These are phyloP conservation scores for Nylanderia fulva DNA, from an alignment of 1,140 invertebrate species.

Conservation along the genomic window DNA sequence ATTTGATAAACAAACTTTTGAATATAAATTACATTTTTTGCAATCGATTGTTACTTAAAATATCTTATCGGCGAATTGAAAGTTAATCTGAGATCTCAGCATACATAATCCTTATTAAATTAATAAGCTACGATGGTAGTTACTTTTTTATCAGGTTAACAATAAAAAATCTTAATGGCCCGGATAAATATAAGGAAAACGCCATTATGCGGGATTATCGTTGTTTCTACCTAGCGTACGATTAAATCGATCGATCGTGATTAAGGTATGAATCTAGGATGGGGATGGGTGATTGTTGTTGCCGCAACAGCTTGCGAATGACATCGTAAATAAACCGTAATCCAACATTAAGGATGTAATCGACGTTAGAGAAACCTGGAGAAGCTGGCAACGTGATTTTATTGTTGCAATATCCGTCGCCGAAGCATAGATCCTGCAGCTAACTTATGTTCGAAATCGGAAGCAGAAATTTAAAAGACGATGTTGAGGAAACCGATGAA, in stretches of 20 bases:
- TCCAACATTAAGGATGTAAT: slow-evolving; percentile 52
- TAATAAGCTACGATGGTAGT: neutral
- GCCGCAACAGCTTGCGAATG: slow-evolving; percentile 50
- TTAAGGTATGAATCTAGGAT: slow-evolving; percentile 1
- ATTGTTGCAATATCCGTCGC: slow-evolving; percentile 38
- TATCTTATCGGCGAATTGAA: neutral
- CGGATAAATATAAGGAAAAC: neutral
- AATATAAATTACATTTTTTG: neutral
- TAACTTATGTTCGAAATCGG: slow-evolving; percentile 36
- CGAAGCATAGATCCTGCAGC: neutral
- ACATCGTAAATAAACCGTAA: slow-evolving; percentile 60
- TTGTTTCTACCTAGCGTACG: slow-evolving; percentile 17
- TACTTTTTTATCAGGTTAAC: neutral
- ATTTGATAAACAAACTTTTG: neutral
- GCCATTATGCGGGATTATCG: slow-evolving; percentile 16
- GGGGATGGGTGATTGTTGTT: slow-evolving; percentile 31
- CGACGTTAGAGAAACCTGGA: slow-evolving; percentile 32
- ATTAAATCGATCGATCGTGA: slow-evolving; percentile 47
- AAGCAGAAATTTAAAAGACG: slow-evolving; percentile 1
- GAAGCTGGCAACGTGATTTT: slow-evolving; percentile 8
- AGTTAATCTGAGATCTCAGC: neutral
- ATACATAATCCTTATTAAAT: slow-evolving; percentile 14
- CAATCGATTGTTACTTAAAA: neutral
- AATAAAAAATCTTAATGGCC: slow-evolving; percentile 25
- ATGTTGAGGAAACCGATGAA: neutral